These are phyloP conservation scores for Coreius guichenoti DNA, from an alignment of 2,797 vertebrate genomes.

Conservation along the genomic window DNA sequence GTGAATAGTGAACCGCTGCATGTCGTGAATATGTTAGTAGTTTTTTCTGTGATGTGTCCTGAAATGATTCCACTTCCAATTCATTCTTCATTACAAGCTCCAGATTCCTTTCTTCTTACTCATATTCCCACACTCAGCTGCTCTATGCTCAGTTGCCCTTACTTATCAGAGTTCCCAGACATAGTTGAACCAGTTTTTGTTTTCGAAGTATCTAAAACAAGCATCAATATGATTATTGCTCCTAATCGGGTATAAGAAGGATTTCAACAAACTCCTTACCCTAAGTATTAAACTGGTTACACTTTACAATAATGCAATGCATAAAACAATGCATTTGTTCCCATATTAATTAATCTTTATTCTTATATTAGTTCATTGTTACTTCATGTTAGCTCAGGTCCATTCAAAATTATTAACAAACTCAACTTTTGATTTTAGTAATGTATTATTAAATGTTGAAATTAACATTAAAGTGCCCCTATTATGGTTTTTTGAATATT, in stretches of 20 bases:
- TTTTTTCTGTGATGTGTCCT: neutral
- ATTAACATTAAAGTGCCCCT: neutral
- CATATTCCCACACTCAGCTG: slow-evolving; percentile 50
- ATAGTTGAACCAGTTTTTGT: slow-evolving; percentile 18
- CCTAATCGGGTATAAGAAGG: neutral
- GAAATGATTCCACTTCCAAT: slow-evolving; percentile 23
- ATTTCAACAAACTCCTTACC: neutral
- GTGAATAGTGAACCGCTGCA: neutral
- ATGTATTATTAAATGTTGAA: neutral
- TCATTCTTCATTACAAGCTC: slow-evolving; percentile 42
- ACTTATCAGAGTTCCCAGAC: slow-evolving; percentile 16
- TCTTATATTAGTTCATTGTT: neutral
- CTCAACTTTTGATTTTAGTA: neutral
- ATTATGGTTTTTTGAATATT: too few species aligned
- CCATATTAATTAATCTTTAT: neutral
- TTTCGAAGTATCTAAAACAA: neutral
- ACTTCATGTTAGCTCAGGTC: neutral
- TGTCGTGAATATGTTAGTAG: neutral
- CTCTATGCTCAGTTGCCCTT: slow-evolving; percentile 19
- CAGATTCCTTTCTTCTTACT: slow-evolving; percentile 36
- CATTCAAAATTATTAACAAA: neutral
- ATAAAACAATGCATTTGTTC: neutral
- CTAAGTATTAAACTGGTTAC: neutral
- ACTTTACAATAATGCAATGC: too few species aligned
- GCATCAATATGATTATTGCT: neutral